Evolutionary conservation across 2,797 vertebrate genomes (phyloP), one percentile per base, ranked within the genome.

Genomic region (Manis crassicaudata): DNA sequence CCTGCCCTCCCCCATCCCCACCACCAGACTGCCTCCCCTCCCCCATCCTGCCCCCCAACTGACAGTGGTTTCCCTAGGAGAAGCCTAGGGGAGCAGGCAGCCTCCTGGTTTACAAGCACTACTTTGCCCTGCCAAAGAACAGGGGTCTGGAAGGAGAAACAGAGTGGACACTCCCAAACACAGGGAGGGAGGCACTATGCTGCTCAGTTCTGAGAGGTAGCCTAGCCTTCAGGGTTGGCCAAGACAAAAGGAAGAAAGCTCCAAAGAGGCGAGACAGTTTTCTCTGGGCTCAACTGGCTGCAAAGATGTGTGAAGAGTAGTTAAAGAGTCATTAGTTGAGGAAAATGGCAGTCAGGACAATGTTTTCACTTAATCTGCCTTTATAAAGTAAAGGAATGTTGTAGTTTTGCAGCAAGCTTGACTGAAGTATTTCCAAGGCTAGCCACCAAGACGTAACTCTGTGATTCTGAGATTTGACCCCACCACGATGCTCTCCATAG

Each of bases 1-100:
- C 76, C 83, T 80, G 62, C 93, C 96, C 95, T 88, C 91, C 96
- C 91, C 88, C 87, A 77, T 10, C 94, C 52, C 82, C 56, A 82
- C 54, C 46, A 72, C 72, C 87, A 88, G 37, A 14, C 17, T 46
- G 43, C 72, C 72, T 92, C 88, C 58, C 70, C 32, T 72, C 92
- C 90, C 81, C 6, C 6, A 12, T 14, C 13, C 70, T 62, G 6
- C 29, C 52, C 63, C 88, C 73, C 83, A 76, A 62, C 43, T 56
- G 46, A 83, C 82, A 84, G 72, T 35, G 73, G 54, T 54, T 92
- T 90, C 82, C 85, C 85, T 77, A 70, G 81, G 83, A 95, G 90
- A 90, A 56, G 77, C 93, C 89, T 54, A 65, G 56, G 35, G 67
- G 65, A 85, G 70, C 89, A 56, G 81, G 63, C 79, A 29, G 14